Conservation (phyloP, 2,797 vertebrate species). For the Sandelia bainsii region DNA sequence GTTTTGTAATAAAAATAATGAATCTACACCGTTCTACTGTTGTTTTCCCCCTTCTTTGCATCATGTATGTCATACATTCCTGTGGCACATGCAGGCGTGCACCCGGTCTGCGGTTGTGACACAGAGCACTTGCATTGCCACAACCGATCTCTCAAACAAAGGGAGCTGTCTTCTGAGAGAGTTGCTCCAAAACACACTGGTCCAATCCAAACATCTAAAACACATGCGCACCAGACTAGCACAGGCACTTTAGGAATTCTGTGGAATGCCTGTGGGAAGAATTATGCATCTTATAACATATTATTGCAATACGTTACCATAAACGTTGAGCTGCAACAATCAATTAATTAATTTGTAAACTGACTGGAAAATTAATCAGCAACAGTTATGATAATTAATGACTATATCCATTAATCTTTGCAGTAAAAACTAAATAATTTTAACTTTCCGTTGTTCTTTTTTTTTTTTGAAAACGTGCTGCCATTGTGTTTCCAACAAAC, state of each 20-base stretch:
- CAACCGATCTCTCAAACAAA: slow-evolving; percentile 28
- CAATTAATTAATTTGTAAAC: background rate
- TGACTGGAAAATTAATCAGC: background rate
- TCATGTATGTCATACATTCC: slow-evolving; percentile 55
- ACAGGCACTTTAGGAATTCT: slow-evolving; percentile 5
- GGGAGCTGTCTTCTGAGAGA: slow-evolving; percentile 31
- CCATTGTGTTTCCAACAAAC: background rate
- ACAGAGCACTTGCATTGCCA: slow-evolving; percentile 16
- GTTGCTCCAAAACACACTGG: slow-evolving; percentile 26
- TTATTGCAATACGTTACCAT: background rate
- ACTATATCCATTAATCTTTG: background rate
- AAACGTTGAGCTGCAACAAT: background rate
- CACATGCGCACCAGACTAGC: slow-evolving; percentile 13
- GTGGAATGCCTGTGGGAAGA: too few species aligned
- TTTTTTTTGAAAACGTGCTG: too few species aligned
- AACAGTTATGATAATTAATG: background rate
- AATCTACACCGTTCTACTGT: background rate
- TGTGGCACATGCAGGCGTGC: slow-evolving; percentile 37
- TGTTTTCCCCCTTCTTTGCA: slow-evolving; percentile 22
- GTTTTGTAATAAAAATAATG: slow-evolving; percentile 10
- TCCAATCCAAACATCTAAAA: slow-evolving; percentile 43
- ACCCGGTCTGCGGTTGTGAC: slow-evolving; percentile 40
- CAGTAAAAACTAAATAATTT: too few species aligned
- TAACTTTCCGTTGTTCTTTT: too few species aligned
- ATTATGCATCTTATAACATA: too few species aligned